Evolutionary conservation across 2,113 vertebrate genomes (phyloP), one percentile per base, ranked within the genome.

Genomic region (Pachycephala philippinensis): DNA sequence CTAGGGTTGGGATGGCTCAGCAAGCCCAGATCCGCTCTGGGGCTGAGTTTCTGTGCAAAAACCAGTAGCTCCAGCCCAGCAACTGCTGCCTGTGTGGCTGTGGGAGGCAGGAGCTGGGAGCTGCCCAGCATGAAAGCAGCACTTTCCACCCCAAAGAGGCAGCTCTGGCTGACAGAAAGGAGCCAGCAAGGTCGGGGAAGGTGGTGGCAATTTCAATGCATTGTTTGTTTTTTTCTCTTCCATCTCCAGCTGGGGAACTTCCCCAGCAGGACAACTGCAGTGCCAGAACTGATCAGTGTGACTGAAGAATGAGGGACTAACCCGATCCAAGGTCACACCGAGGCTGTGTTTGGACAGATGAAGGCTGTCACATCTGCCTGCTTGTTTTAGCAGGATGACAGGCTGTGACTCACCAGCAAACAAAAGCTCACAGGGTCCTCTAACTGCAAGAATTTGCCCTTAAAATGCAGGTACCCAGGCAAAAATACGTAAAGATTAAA

Each of bases 331-430:
- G 93, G 95, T 94, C 82, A 72, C 59, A 22, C 27, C 0, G 15
- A 80, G 90, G 93, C 64, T 77, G 83, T 57, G 75, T 90, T 89
- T 95, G 95, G 90, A 80, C 94, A 96, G 95, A 95, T 90, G 96
- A 95, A 81, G 85, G 76, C 94, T 96, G 96, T 95, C 94, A 94
- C 42, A 90, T 66, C 92, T 86, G 78, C 45, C 3, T 56, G 76
- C 75, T 69, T 0, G 10, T 79, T 93, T 45, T 69, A 94, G 84
- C 70, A 91, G 65, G 44, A 92, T 6, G 68, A 83, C 63, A 33
- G 70, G 71, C 49, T 63, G 10, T 93, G 95, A 94, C 63, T 94
- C 95, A 94, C 74, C 82, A 53, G 13, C 49, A 91, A 96, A 93
- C 75, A 85, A 91, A 95, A 86, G 47, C 83, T 93, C 88, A 50